Evolutionary conservation across 2,888 invertebrate species (phyloP), one percentile per base, ranked within the genome.

Genomic region (Iselma pallidipennis): DNA sequence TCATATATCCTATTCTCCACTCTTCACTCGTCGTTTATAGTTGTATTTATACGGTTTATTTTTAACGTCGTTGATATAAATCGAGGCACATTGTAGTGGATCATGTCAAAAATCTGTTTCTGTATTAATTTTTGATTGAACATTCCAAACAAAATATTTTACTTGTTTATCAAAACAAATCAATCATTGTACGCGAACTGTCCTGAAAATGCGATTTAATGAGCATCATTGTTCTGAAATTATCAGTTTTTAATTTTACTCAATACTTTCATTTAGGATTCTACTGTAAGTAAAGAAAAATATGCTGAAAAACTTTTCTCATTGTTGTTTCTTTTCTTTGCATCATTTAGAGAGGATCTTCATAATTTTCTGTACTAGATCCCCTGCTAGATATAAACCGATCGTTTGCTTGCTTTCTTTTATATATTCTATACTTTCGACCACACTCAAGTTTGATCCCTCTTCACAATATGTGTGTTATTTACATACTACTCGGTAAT

Each of bases 201-300:
- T n/a, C n/a, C n/a, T n/a, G n/a, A n/a, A n/a, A n/a, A n/a, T n/a
- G n/a, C n/a, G n/a, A n/a, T n/a, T n/a, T n/a, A n/a, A n/a, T n/a
- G n/a, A n/a, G n/a, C n/a, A n/a, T n/a, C n/a, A n/a, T n/a, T n/a
- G n/a, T n/a, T n/a, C n/a, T n/a, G n/a, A n/a, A n/a, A n/a, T n/a
- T n/a, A n/a, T n/a, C n/a, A n/a, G n/a, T n/a, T n/a, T n/a, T n/a
- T n/a, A n/a, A n/a, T n/a, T n/a, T n/a, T n/a, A n/a, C n/a, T n/a
- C n/a, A n/a, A n/a, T n/a, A n/a, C n/a, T n/a, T n/a, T n/a, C n/a
- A n/a, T n/a, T n/a, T n/a, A n/a, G n/a, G n/a, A n/a, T n/a, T n/a
- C n/a, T n/a, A n/a, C n/a, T n/a, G n/a, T n/a, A n/a, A 53, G 19
- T 10, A 23, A 48, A 57, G 51, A 51, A 45, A 57, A 48, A 55